Conservation (phyloP, 2,888 invertebrate genomes). For the Lydus trimaculatus region DNA sequence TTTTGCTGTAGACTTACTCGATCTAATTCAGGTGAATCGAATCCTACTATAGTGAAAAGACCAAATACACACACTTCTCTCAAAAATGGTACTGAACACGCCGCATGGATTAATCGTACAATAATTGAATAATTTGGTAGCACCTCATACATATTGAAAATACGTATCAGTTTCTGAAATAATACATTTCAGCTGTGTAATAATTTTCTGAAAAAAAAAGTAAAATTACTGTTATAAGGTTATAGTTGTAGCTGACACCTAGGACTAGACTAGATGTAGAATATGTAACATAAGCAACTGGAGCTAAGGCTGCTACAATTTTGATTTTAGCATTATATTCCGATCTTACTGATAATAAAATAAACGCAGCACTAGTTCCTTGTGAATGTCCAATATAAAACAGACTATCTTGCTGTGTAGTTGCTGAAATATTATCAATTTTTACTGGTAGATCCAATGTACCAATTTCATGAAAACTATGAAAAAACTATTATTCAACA, state of each 20-base stretch:
- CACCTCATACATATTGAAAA: neutral
- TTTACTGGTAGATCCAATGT: constrained; percentile 21
- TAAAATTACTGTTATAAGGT: too few relatives aligned
- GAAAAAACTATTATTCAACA: neutral
- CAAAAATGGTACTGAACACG: neutral
- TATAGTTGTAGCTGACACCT: neutral
- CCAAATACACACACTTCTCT: neutral
- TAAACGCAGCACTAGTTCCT: constrained; percentile 71
- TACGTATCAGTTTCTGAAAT: neutral
- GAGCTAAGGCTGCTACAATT: constrained; percentile 69
- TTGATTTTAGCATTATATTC: constrained; percentile 71
- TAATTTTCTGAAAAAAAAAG: neutral
- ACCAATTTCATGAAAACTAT: constrained; percentile 21
- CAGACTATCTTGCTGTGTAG: constrained; percentile 15
- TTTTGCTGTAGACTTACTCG: too few relatives aligned
- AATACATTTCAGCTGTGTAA: neutral
- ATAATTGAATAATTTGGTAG: neutral
- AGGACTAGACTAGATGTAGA: too few relatives aligned
- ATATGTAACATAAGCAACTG: constrained; percentile 67
- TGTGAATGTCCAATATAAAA: constrained; percentile 72
- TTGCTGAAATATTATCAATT: constrained; percentile 23
- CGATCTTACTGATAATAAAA: constrained; percentile 69
- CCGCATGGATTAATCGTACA: neutral
- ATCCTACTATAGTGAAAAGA: neutral
- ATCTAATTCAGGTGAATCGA: neutral